Conservation (phyloP, 2,797 vertebrate species). For the Coendou prehensilis region DNA sequence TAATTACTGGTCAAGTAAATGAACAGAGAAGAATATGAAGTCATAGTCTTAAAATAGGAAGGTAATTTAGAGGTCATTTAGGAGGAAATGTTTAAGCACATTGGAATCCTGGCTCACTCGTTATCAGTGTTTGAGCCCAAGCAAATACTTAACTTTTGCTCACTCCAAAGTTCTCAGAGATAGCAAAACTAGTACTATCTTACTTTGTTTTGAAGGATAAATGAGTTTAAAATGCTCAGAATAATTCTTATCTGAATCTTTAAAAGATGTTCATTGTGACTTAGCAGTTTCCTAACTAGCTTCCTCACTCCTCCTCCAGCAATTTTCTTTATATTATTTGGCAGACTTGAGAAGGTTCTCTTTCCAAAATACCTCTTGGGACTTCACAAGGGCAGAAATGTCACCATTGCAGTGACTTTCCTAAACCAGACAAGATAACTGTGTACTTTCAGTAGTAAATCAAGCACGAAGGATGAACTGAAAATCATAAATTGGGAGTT, state of each 20-base stretch:
- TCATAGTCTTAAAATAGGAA: slow-evolving; percentile 17
- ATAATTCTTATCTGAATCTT: not conserved
- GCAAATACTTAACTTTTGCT: not conserved
- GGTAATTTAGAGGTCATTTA: not conserved
- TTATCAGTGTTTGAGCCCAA: slow-evolving; percentile 3
- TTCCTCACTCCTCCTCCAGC: not conserved
- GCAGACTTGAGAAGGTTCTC: not conserved
- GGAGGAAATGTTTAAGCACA: not conserved
- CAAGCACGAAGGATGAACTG: not conserved
- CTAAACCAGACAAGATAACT: slow-evolving; percentile 6
- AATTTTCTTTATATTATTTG: not conserved
- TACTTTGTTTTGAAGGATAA: not conserved
- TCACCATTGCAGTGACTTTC: not conserved
- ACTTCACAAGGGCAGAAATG: not conserved
- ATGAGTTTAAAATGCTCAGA: slow-evolving; percentile 26
- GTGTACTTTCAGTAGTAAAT: not conserved
- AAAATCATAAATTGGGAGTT: not conserved
- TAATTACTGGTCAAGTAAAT: not conserved
- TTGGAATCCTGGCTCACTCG: not conserved
- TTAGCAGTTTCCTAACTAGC: not conserved
- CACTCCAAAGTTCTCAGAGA: not conserved
- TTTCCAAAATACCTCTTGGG: not conserved
- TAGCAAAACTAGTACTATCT: not conserved
- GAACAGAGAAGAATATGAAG: slow-evolving; percentile 21
- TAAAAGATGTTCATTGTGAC: not conserved